A percentile compares a stretch with the other conserved stretches of the same genome.
Evolutionary conservation across 2,113 vertebrate species (phyloP).

Genomic region (Protomyctophum bolini): DNA sequence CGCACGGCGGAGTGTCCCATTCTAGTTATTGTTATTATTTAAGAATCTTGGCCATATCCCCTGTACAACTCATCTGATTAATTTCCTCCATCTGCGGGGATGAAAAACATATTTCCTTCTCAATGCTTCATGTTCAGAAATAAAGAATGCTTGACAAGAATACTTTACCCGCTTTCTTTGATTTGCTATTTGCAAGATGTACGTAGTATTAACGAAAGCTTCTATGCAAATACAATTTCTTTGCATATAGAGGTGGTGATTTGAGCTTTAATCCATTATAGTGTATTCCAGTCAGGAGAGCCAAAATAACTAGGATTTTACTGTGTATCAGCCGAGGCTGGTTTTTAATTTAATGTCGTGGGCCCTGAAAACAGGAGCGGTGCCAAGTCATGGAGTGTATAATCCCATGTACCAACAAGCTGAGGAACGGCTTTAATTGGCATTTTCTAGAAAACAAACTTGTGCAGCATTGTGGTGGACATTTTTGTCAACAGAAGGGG

Average conservation of each 20-base stretch:
- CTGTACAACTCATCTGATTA: neutral
- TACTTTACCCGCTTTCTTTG: neutral
- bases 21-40: too few species aligned
- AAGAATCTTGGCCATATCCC: neutral
- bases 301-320: constrained; percentile 9
- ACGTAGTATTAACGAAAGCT: neutral
- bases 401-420: constrained; percentile 65
- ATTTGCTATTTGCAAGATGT: neutral
- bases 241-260: neutral
- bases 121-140: neutral
- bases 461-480: constrained; percentile 24
- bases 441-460: constrained; percentile 61
- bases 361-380: constrained; percentile 44
- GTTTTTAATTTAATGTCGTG: constrained; percentile 57
- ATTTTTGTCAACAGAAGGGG: constrained; percentile 30
- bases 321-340: constrained; percentile 47
- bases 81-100: neutral
- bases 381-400: constrained; percentile 62
- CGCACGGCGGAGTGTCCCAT: too few species aligned
- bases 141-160: neutral
- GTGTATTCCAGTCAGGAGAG: constrained; percentile 32
- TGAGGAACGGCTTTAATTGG: constrained; percentile 44
- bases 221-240: neutral
- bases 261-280: constrained; percentile 22
- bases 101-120: neutral